phyloP scores from a whole-genome alignment of 1,140 invertebrate species.

The Panagrolaimus sp. region DNA sequence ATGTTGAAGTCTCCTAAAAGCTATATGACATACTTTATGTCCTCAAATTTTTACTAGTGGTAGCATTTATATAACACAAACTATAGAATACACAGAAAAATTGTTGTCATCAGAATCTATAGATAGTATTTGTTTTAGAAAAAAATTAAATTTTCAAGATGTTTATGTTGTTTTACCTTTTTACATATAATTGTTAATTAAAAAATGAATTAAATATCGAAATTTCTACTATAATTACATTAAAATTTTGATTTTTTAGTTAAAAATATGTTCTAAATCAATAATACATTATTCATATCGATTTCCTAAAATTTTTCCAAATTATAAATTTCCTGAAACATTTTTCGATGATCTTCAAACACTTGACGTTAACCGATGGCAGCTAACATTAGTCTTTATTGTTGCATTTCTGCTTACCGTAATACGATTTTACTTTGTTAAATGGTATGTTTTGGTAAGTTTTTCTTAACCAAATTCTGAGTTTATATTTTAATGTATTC shows the following conservation, averaged over 20 bases:
- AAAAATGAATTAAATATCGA: too few relatives aligned
- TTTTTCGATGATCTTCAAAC: constrained; percentile 26
- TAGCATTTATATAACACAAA: not conserved
- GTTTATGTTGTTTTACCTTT: too few relatives aligned
- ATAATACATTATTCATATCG: constrained; percentile 23
- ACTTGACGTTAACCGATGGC: constrained; percentile 13
- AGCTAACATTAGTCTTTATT: constrained; percentile 12
- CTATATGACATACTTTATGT: not conserved
- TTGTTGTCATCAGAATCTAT: not conserved
- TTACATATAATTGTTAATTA: too few relatives aligned
- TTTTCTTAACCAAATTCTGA: not conserved
- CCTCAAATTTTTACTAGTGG: not conserved
- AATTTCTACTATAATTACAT: too few relatives aligned
- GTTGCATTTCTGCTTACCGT: constrained; percentile 17
- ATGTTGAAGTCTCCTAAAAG: not conserved
- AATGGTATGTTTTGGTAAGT: constrained; percentile 1
- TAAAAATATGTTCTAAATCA: constrained; percentile 23
- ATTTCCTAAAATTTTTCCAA: constrained; percentile 27
- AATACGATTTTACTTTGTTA: constrained; percentile 5
- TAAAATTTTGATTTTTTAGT: constrained; percentile 3
- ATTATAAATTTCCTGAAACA: constrained; percentile 27
- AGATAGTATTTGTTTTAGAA: too few relatives aligned
- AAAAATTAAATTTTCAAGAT: too few relatives aligned
- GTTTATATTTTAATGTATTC: constrained; percentile 17
- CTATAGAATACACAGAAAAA: too few relatives aligned